phyloP scores from a whole-genome alignment of 2,113 vertebrate genomes.

The Tachysurus vachellii region DNA sequence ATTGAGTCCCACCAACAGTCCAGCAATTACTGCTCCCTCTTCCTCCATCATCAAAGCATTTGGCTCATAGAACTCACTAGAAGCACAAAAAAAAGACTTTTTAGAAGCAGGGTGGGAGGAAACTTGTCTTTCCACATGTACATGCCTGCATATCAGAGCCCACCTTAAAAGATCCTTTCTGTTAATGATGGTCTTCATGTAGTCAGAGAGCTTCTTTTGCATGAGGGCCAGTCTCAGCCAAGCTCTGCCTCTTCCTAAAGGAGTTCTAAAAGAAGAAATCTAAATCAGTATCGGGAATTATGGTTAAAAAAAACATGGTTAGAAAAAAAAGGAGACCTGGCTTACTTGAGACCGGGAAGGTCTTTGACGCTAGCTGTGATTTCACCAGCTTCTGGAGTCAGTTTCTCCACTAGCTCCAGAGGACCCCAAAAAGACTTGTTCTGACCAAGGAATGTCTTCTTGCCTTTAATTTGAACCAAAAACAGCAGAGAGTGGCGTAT shows the following conservation, averaged over 20 bases:
- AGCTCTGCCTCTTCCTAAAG: slow-evolving; percentile 92
- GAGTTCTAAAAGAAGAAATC: slow-evolving; percentile 77
- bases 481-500: not conserved
- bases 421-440: slow-evolving; percentile 99
- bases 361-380: slow-evolving; percentile 98
- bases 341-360: slow-evolving; percentile 95
- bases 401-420: slow-evolving; percentile 94
- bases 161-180: slow-evolving; percentile 97
- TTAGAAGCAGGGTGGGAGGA: not conserved
- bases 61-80: slow-evolving; percentile 93
- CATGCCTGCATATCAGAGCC: slow-evolving; percentile 17
- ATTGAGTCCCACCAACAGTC: slow-evolving; percentile 92
- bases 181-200: slow-evolving; percentile 99
- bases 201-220: slow-evolving; percentile 99
- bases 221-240: slow-evolving; percentile 96
- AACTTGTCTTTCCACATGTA: not conserved
- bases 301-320: not conserved
- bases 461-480: slow-evolving; percentile 70
- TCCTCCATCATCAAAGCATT: slow-evolving; percentile 99
- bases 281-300: not conserved
- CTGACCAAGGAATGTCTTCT: slow-evolving; percentile 98
- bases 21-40: slow-evolving; percentile 96
- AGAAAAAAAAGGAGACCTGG: slow-evolving; percentile 26
- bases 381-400: slow-evolving; percentile 94
- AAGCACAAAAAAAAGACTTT: not conserved